These are phyloP conservation scores for Camelus dromedarius DNA, from an alignment of 2,113 vertebrate species.

Conservation along the genomic window DNA sequence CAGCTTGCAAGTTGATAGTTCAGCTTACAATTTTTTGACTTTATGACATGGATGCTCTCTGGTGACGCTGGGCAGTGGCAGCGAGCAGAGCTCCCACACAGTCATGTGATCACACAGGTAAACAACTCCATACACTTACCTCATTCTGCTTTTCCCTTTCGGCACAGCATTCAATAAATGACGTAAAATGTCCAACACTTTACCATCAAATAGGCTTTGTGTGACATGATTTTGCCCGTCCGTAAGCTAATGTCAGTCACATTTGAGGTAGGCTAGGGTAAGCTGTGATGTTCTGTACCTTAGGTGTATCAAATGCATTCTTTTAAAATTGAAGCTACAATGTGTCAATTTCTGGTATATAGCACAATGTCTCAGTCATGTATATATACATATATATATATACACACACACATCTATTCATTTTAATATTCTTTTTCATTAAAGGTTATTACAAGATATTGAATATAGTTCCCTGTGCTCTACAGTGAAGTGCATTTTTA, in stretches of 20 bases:
- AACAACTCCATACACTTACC: background rate
- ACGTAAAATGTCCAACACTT: background rate
- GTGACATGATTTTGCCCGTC: background rate
- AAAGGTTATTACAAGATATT: too few species aligned
- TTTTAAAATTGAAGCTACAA: too few species aligned
- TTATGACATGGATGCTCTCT: background rate
- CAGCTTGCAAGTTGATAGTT: background rate
- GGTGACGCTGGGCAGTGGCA: background rate
- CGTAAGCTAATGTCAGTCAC: background rate
- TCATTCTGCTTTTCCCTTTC: background rate
- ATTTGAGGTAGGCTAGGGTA: background rate
- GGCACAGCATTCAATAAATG: background rate
- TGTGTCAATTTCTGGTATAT: too few species aligned
- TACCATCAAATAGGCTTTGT: background rate
- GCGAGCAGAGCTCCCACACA: background rate
- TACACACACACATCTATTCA: too few species aligned
- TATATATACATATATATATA: too few species aligned
- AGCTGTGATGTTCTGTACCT: background rate
- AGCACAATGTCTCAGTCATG: too few species aligned
- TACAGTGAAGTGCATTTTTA: background rate
- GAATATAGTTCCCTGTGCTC: too few species aligned
- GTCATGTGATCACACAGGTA: background rate
- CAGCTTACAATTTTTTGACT: background rate
- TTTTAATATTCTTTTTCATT: too few species aligned
- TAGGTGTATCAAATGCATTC: background rate